Percentiles rank a stretch among this genome's conserved stretches.
Conservation (phyloP, 2,113 vertebrate genomes). For the Ctenomys sociabilis region DNA sequence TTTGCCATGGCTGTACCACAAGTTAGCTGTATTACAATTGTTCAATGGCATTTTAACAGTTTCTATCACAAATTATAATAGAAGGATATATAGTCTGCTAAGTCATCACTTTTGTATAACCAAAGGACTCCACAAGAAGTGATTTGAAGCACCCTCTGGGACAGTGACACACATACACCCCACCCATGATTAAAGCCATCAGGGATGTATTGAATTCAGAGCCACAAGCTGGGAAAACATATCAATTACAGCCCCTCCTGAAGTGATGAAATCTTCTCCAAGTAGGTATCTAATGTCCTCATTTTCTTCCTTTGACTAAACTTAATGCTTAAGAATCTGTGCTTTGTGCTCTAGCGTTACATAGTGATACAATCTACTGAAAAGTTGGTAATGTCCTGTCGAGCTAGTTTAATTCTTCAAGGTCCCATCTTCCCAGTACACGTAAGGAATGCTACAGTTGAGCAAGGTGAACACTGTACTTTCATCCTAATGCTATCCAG, state of each 20-base stretch:
- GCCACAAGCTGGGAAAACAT: too few species aligned
- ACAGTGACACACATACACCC: too few species aligned
- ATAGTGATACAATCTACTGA: neutral
- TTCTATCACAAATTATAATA: neutral
- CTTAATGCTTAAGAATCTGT: neutral
- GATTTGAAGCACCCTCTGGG: too few species aligned
- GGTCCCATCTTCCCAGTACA: neutral
- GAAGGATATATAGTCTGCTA: too few species aligned
- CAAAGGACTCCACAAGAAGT: too few species aligned
- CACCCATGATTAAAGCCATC: too few species aligned
- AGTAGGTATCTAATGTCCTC: neutral
- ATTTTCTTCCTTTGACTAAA: conserved; percentile 12
- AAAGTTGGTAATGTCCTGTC: neutral
- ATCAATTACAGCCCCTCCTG: too few species aligned
- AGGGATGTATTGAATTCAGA: too few species aligned
- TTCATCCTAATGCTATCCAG: neutral
- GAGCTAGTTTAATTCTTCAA: neutral
- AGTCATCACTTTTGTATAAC: too few species aligned
- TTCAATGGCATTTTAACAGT: too few species aligned
- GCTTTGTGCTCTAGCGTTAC: neutral
- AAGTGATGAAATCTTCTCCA: neutral
- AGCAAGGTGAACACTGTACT: neutral
- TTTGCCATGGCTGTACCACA: too few species aligned
- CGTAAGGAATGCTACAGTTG: neutral
- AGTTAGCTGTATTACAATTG: too few species aligned